phyloP scores from a whole-genome alignment of 2,113 vertebrate genomes.

The Leucosticte australis region DNA sequence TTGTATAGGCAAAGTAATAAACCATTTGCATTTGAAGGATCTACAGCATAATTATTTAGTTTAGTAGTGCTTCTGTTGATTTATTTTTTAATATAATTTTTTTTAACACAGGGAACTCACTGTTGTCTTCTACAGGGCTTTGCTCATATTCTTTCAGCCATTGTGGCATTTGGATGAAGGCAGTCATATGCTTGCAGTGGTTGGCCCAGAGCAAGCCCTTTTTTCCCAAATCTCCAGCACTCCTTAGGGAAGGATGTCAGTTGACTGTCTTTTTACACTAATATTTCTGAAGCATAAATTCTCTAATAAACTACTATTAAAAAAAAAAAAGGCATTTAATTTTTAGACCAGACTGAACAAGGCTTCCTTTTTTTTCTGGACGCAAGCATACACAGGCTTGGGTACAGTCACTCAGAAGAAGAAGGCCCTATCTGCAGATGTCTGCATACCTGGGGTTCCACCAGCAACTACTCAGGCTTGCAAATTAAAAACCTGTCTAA shows the following conservation, averaged over 20 bases:
- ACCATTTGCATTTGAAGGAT: conserved; percentile 44
- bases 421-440: background rate
- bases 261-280: background rate
- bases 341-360: background rate
- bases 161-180: background rate
- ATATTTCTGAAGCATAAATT: background rate
- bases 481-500: conserved; percentile 40
- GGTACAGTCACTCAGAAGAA: background rate
- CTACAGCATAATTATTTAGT: conserved; percentile 1
- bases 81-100: background rate
- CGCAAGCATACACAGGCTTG: background rate
- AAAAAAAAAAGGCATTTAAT: background rate
- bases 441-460: background rate
- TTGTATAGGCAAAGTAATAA: conserved; percentile 4
- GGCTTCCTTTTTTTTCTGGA: background rate
- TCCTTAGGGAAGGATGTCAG: background rate
- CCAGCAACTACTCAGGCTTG: background rate
- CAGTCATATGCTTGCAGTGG: background rate
- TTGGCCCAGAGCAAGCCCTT: background rate
- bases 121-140: background rate
- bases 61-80: background rate
- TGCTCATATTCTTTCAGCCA: background rate
- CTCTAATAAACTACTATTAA: background rate
- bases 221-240: background rate
- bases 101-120: background rate